Evolutionary conservation across 2,113 vertebrate species (phyloP), one percentile per base, ranked within the genome.

Genomic region (Crotophaga sulcirostris): DNA sequence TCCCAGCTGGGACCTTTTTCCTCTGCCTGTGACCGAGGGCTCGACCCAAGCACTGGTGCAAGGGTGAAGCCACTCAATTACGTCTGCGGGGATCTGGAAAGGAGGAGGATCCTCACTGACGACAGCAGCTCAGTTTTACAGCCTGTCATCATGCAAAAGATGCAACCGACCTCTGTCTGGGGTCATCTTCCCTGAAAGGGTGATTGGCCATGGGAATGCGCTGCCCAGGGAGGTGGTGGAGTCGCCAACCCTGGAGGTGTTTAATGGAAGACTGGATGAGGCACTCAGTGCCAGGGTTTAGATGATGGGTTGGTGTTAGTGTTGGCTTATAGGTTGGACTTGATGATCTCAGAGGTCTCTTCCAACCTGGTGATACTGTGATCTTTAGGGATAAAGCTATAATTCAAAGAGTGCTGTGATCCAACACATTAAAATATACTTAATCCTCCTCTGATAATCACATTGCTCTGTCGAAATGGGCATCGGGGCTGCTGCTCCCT

Each of bases 41-140:
- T 58, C 10, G 1, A 72, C 52, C 60, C 1, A 0, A 84, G 82
- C 0, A 0, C 56, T 85, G 3, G 5, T 63, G 66, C 0, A 0
- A 42, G 69, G 64, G 31, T 4, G 14, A 45, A 58, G 77, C 38
- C 78, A 52, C 60, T 59, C 23, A 1, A 4, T 2, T 28, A 45
- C 12, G 45, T 42, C 67, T 86, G 49, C n/a, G 42, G 69, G 34
- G 67, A 84, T 9, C 24, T 11, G 14, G 26, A 11, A 13, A 86
- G 31, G 42, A 70, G 81, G 24, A 89, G 67, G 38, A 51, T 55
- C 74, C 34, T 75, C 29, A 40, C 45, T 5, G 2, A 24, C 42
- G 51, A 23, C 64, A 84, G 64, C 28, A 63, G 1, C 20, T 70
- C 3, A 0, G 7, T 47, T 86, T 73, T 64, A 13, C 40, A 94